Evolutionary conservation across 1,140 invertebrate genomes (phyloP), one percentile per base, ranked within the genome.

Genomic region (Megathymus violae): DNA sequence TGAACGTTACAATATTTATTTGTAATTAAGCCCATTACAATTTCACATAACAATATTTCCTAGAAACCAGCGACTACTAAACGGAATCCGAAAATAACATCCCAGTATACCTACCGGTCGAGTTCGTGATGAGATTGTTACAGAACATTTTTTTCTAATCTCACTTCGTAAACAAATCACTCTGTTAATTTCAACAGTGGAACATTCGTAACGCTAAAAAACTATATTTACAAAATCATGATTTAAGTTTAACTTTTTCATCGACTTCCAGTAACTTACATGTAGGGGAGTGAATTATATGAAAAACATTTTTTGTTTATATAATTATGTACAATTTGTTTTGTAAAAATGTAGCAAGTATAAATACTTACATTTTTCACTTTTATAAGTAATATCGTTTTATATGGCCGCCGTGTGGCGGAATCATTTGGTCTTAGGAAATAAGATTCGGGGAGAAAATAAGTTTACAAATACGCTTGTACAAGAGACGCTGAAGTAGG

Each of bases 81-180:
- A n/a, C n/a, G n/a, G n/a, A n/a, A n/a, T n/a, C n/a, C n/a, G n/a
- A n/a, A n/a, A n/a, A n/a, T n/a, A n/a, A n/a, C n/a, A n/a, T n/a
- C n/a, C n/a, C n/a, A n/a, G n/a, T n/a, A 27, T 47, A 63, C 54
- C 22, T 66, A 14, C 19, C 14, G 66, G 22, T 64, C 25, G 51
- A 51, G 31, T 46, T 40, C 47, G 54, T 52, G n/a, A n/a, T n/a
- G n/a, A n/a, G 31, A 36, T 40, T 62, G 59, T 51, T 64, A 72
- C 36, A 62, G 40, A 61, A 72, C 68, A 67, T 40, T 40, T 63
- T 50, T 64, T 50, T 60, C 51, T 76, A 78, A 80, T 81, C 76
- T 77, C 76, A 78, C 62, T 74, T 74, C 43, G 47, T 70, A 75
- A 72, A 69, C 61, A 71, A 73, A 74, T 74, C 69, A 78, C 71